phyloP scores from a whole-genome alignment of 2,113 vertebrate species.

The Corythornis cristatus region DNA sequence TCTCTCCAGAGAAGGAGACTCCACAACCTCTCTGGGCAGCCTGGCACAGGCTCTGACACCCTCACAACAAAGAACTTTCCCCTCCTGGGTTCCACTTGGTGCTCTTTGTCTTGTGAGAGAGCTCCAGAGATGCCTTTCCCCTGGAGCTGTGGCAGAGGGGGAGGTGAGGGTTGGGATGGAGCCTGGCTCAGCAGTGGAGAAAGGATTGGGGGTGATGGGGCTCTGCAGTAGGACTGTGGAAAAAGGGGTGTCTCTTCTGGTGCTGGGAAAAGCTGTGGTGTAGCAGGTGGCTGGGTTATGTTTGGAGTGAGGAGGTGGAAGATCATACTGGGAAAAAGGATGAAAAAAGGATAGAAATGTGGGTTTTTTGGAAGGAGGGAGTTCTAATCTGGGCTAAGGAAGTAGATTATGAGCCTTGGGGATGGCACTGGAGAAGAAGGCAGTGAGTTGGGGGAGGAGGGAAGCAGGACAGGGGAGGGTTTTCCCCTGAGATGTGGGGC shows the following conservation, averaged over 20 bases:
- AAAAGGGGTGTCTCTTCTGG: background rate
- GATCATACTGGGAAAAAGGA: background rate
- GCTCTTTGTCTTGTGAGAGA: no score
- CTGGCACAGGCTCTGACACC: no score
- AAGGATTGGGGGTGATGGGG: background rate
- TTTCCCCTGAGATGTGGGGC: background rate
- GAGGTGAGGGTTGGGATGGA: background rate
- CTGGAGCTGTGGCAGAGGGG: background rate
- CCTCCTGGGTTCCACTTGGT: no score
- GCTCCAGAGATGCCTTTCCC: background rate
- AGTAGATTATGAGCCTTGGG: background rate
- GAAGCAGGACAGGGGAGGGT: no score
- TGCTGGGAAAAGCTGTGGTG: background rate
- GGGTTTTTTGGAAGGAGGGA: background rate
- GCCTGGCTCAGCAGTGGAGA: background rate
- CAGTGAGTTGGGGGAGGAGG: background rate
- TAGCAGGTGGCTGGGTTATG: no score
- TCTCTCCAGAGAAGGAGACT: no score
- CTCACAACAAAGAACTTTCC: no score
- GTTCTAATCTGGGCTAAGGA: background rate
- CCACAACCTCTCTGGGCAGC: no score
- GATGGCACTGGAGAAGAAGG: background rate
- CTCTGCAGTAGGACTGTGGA: accelerated
- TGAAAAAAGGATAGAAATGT: background rate
- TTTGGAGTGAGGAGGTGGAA: background rate